Conservation (phyloP, 2,113 vertebrate genomes). For the Agelaius phoeniceus region DNA sequence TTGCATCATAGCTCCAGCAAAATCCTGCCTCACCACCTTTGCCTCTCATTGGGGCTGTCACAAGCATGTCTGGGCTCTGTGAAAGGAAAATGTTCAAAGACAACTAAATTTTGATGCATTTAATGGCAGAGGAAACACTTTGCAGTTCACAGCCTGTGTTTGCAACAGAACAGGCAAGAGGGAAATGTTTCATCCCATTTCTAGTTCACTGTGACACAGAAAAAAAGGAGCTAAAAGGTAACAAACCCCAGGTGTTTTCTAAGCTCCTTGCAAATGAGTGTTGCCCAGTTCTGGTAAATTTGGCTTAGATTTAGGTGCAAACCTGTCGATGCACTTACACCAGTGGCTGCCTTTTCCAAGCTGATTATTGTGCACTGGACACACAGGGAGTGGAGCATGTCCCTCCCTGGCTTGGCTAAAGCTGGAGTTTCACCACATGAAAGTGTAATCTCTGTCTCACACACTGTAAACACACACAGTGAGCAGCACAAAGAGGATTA, state of each 20-base stretch:
- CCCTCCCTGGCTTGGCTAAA: neutral
- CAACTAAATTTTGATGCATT: neutral
- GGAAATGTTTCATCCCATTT: neutral
- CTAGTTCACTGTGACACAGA: neutral
- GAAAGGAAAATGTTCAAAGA: neutral
- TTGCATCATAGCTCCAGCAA: neutral
- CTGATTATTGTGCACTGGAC: accelerated
- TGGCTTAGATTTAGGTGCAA: neutral
- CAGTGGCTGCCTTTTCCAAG: neutral
- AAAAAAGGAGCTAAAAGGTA: neutral
- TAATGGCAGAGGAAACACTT: neutral
- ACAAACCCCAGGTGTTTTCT: neutral
- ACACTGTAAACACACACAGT: neutral
- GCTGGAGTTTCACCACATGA: neutral
- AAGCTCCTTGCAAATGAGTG: neutral
- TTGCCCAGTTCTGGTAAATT: neutral
- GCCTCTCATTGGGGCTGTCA: neutral
- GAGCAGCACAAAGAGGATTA: neutral
- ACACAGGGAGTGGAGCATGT: neutral
- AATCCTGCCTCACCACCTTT: neutral
- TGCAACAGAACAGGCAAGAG: neutral
- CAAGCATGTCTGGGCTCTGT: accelerated
- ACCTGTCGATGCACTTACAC: neutral
- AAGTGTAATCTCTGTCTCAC: neutral
- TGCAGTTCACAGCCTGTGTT: neutral